Base-by-base conservation (phyloP, 64 coral and sea anemone genomes). In the Actinia equina region DNA sequence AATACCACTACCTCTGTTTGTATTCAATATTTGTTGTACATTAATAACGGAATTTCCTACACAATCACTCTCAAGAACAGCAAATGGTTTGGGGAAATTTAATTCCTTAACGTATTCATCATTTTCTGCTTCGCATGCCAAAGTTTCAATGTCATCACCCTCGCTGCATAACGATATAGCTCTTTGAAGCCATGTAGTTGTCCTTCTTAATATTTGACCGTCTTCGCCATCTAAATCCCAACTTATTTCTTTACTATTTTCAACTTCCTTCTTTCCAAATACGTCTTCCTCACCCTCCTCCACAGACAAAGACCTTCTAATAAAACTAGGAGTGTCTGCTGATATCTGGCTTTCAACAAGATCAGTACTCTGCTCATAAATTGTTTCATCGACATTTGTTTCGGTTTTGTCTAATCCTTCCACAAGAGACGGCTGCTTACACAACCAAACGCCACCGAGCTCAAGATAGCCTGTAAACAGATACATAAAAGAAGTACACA, bases 111-210 rank as follows among this genome's bases (percentile, higher is more conserved):
- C 77, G 58, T 37, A 84, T 20, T 92, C 80, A n/a, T 85, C 91
- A 1, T 58, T 42, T 82, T 90, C 93, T 46, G 93, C 97, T 92
- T 93, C 91, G 81, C 91, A 93, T 44, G 97, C 97, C 56, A 99
- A 83, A 20, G 82, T 55, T 78, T 99, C 93, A 51, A 99, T 87
- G 30, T 99, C 97, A 26, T 99, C 97, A 57, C 97, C 97, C 52
- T 95, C 97, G 62, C 97, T 99, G 30, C 97, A 99, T 19, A 99
- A 83, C 10, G 93, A 95, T 86, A 99, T 99, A 77, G 97, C 97
- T 93, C 97, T 57, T 44, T 85, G 87, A 6, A 99, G 83, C 97
- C 97, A 99, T 23, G 87, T 76, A 61, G 91, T 87, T 19, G 90
- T 89, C 0, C 82, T 70, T 27, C 37, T 49, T 20, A 43, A 58